Evolutionary conservation across 2,113 vertebrate species (phyloP).

Genomic region (Chaetura pelagica): DNA sequence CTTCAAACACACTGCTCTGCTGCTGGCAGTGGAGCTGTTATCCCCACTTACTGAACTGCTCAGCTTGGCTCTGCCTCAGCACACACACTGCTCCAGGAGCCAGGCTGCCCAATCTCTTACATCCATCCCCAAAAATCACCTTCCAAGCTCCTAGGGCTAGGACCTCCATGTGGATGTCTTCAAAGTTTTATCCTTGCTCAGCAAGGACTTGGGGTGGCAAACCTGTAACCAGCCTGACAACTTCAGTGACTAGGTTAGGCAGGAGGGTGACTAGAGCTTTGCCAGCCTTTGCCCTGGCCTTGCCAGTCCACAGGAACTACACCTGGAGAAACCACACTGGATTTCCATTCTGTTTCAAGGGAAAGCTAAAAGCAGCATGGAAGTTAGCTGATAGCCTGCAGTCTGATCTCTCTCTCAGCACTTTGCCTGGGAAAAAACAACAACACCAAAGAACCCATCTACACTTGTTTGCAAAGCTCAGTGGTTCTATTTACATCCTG

Average conservation of each 20-base stretch:
- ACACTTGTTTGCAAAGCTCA: background rate
- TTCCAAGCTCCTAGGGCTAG: background rate
- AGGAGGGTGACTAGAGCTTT: background rate
- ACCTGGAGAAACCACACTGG: background rate
- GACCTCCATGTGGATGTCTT: background rate
- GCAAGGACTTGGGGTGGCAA: background rate
- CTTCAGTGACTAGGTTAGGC: background rate
- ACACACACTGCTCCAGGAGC: accelerated
- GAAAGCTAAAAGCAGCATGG: constrained; percentile 4
- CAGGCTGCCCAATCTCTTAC: background rate
- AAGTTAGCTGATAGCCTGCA: constrained; percentile 22
- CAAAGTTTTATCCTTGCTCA: background rate
- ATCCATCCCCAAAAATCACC: background rate
- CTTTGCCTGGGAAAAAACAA: background rate
- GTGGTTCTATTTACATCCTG: constrained; percentile 31
- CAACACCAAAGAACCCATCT: background rate
- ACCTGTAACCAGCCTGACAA: accelerated
- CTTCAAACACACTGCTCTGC: background rate
- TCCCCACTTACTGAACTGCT: background rate
- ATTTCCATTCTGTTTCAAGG: constrained; percentile 22
- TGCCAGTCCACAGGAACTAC: background rate
- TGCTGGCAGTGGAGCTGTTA: background rate
- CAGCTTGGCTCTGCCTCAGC: background rate
- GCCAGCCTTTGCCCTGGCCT: background rate
- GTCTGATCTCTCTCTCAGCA: background rate